Evolutionary conservation across 2,113 vertebrate species (phyloP).

Genomic region (Dicaeum eximium): DNA sequence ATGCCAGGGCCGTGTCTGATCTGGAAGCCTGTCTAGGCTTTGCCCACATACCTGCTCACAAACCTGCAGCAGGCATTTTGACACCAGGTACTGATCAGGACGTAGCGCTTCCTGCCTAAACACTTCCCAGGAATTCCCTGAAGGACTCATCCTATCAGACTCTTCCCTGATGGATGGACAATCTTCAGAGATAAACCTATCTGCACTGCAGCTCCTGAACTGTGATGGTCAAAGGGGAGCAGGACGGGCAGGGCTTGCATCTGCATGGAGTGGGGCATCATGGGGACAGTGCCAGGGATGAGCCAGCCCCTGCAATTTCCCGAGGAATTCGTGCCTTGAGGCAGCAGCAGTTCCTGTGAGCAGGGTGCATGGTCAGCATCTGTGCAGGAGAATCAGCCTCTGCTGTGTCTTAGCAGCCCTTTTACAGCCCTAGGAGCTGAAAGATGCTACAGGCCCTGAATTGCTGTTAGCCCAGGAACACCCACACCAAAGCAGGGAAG

Average conservation of each 20-base stretch:
- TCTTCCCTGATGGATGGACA: not conserved
- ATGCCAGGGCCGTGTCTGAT: not conserved
- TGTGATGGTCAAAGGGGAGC: not conserved
- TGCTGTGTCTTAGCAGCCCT: not conserved
- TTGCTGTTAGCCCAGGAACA: not conserved
- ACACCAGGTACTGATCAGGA: accelerated
- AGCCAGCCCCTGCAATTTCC: accelerated
- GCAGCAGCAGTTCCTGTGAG: not conserved
- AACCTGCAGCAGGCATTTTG: not conserved
- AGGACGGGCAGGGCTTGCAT: not conserved
- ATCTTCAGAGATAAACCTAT: not conserved
- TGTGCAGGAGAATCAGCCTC: not conserved
- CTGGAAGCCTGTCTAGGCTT: accelerated
- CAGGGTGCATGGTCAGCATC: not conserved
- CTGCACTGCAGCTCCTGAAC: not conserved
- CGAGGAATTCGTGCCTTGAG: not conserved
- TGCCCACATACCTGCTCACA: not conserved
- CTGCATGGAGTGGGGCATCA: accelerated
- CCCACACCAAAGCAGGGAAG: not conserved
- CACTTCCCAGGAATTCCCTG: not conserved
- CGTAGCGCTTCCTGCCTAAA: not conserved
- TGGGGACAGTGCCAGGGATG: accelerated
- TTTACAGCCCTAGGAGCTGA: not conserved
- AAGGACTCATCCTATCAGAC: not conserved
- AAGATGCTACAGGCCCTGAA: not conserved